phyloP scores from a whole-genome alignment of 1,140 invertebrate genomes.

The Halyomorpha halys region DNA sequence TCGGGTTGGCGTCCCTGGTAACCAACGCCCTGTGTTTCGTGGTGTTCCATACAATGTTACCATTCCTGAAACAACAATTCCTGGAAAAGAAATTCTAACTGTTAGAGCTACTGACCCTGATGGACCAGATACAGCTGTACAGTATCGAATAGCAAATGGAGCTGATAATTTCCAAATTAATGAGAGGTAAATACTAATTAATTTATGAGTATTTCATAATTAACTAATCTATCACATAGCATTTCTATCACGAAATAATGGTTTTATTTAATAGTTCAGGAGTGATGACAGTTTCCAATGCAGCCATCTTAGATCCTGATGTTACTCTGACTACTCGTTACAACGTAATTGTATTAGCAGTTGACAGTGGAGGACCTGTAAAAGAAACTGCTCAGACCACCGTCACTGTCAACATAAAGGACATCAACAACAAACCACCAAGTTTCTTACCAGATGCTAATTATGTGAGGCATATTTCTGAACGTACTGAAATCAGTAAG shows the following conservation, averaged over 20 bases:
- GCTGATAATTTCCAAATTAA: slow-evolving; percentile 71
- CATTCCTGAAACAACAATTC: slow-evolving; percentile 55
- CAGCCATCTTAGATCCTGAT: slow-evolving; percentile 62
- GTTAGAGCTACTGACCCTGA: slow-evolving; percentile 65
- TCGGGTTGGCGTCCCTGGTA: slow-evolving; percentile 62
- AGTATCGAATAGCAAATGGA: slow-evolving; percentile 61
- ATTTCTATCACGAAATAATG: slow-evolving; percentile 6
- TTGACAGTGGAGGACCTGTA: slow-evolving; percentile 61
- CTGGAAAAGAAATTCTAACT: slow-evolving; percentile 56
- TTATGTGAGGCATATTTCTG: slow-evolving; percentile 58
- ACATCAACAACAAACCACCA: slow-evolving; percentile 76
- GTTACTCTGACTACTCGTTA: slow-evolving; percentile 49
- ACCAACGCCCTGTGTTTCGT: slow-evolving; percentile 63
- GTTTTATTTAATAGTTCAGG: slow-evolving; percentile 45
- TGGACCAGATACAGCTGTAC: slow-evolving; percentile 54
- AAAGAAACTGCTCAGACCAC: slow-evolving; percentile 63
- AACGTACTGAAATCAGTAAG: slow-evolving; percentile 50
- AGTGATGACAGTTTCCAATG: slow-evolving; percentile 58
- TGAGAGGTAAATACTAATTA: slow-evolving; percentile 41
- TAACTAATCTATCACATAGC: no score
- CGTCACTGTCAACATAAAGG: slow-evolving; percentile 57
- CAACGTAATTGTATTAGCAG: slow-evolving; percentile 57
- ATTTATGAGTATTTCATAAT: neutral
- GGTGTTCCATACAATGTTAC: slow-evolving; percentile 59
- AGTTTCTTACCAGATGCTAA: slow-evolving; percentile 51